A percentile compares a stretch with the other conserved stretches of the same genome.
Evolutionary conservation across 2,113 vertebrate genomes (phyloP).

Genomic region (Perca schrenkii): DNA sequence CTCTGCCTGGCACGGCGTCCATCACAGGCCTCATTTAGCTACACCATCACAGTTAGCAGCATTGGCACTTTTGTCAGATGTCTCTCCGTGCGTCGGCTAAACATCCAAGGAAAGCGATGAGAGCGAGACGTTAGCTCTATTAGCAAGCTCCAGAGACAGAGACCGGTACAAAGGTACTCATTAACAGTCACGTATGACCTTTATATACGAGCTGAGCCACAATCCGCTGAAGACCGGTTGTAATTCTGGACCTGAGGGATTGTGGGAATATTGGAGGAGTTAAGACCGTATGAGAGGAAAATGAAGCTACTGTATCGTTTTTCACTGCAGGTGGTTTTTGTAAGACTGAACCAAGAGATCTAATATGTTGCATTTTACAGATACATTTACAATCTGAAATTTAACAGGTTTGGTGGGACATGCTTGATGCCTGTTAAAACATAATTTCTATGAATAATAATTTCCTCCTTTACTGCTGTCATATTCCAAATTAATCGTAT

Average conservation of each 20-base stretch:
- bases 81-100: conserved; percentile 1
- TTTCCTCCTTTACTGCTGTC: neutral
- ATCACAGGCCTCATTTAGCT: conserved; percentile 70
- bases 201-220: conserved; percentile 54
- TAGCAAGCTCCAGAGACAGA: conserved; percentile 62
- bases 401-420: neutral
- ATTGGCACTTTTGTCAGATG: conserved; percentile 34
- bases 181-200: conserved; percentile 74
- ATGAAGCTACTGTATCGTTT: conserved; percentile 28
- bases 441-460: neutral
- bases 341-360: neutral
- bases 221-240: conserved; percentile 45
- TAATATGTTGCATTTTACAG: neutral
- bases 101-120: conserved; percentile 38
- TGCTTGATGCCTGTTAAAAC: neutral
- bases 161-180: conserved; percentile 55
- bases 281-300: conserved; percentile 32
- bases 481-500: conserved; percentile 16
- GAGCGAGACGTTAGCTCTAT: conserved; percentile 59
- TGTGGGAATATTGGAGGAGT: conserved; percentile 38
- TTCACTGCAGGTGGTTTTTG: neutral
- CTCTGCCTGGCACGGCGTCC: conserved; percentile 55
- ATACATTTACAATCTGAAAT: neutral
- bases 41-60: conserved; percentile 37
- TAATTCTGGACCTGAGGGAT: conserved; percentile 64